Base-by-base conservation (phyloP, 2,797 vertebrate genomes). In the Percopsis omiscomaycus region DNA sequence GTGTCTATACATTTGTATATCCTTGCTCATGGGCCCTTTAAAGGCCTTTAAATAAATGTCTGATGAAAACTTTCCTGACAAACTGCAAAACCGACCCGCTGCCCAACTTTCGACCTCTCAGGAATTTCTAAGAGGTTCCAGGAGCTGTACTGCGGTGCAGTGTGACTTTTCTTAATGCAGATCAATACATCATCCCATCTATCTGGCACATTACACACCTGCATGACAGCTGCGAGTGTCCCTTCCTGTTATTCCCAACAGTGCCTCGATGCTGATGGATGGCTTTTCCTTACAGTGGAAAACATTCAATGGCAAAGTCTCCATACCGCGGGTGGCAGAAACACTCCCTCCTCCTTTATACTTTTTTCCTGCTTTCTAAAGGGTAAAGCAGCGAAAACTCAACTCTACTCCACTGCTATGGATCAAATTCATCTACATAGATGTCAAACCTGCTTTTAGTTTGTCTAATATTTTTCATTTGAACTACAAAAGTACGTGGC, bases 161-260 rank as follows among this genome's bases (percentile, higher is more conserved):
- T 50, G 11, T 46, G 12, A 57, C 55, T 71, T 74, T 66, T 53
- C 65, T 74, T 29, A 53, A 68, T 42, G 63, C 69, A 44, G 63
- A 78, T 68, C 65, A 67, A 70, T 73, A 66, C 1, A 77, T 71
- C 65, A 74, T 69, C 58, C 46, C 37, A n/a, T 70, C 45, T 63
- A 50, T 52, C 28, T 52, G 55, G 37, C 53, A 62, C 64, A 73
- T 74, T 53, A 59, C 64, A 56, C 63, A 65, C 58, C 74, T 68
- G 68, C 58, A 59, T 71, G 74, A 81, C 69, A 69, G 53, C 67
- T 15, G 5, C 15, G 59, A 5, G 45, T 13, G 13, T 55, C 59
- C 52, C 62, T 51, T 44, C 55, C 55, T 16, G 44, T 58, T 69
- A 10, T 73, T 48, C 52, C 63, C 59, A 60, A 49, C 57, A 45